Conservation (phyloP, 2,797 vertebrate genomes). For the Epinephelus malabaricus region DNA sequence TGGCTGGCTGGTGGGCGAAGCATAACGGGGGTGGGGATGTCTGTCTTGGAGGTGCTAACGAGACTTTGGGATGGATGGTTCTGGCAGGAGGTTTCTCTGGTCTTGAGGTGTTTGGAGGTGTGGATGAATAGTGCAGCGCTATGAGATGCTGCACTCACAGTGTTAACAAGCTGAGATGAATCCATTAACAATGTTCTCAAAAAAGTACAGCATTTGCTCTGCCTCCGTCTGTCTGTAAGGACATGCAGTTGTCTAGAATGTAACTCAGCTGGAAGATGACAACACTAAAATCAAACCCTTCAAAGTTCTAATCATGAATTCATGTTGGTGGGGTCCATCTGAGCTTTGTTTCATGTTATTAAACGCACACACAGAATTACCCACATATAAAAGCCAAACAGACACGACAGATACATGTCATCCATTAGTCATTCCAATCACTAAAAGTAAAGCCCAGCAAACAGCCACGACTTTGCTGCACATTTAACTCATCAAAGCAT, state of each 20-base stretch:
- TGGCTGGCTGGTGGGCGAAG: slow-evolving; percentile 61
- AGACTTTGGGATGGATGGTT: slow-evolving; percentile 40
- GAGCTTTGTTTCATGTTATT: slow-evolving; percentile 13
- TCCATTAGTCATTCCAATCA: slow-evolving; percentile 6
- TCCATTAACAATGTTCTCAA: background rate
- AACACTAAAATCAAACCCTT: slow-evolving; percentile 11
- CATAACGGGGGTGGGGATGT: slow-evolving; percentile 47
- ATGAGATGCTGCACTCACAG: background rate
- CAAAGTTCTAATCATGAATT: background rate
- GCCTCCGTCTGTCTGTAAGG: background rate
- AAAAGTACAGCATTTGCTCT: background rate
- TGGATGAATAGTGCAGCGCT: background rate
- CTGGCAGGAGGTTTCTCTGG: slow-evolving; percentile 22
- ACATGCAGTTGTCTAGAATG: background rate
- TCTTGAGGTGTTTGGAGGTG: slow-evolving; percentile 29
- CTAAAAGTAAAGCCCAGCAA: slow-evolving; percentile 8
- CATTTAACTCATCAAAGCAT: background rate
- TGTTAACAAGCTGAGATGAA: slow-evolving; percentile 6
- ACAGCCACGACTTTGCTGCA: background rate
- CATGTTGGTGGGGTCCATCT: slow-evolving; percentile 2
- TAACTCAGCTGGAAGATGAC: background rate
- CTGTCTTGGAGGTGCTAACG: slow-evolving; percentile 71
- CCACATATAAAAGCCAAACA: background rate
- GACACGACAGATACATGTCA: slow-evolving; percentile 9
- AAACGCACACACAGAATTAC: slow-evolving; percentile 1